Conservation (phyloP, 1,140 invertebrate genomes). For the Pseudomyrmex pallidus region DNA sequence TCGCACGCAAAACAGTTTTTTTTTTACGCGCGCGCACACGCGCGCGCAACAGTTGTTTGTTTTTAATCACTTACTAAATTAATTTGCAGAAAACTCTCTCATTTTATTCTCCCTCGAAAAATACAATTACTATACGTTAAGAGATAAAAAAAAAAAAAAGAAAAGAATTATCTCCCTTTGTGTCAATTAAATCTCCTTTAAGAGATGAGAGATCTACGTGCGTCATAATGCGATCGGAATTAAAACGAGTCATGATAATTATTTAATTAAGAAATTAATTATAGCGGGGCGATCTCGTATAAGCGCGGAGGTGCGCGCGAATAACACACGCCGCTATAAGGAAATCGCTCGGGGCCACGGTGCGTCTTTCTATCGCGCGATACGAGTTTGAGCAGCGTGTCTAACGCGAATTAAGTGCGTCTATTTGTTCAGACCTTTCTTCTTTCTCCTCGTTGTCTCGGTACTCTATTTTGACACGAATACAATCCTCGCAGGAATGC, state of each 20-base stretch:
- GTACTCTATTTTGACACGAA: slow-evolving; percentile 30
- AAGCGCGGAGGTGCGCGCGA: neutral
- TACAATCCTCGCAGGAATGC: slow-evolving; percentile 51
- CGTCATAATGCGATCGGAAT: slow-evolving; percentile 4
- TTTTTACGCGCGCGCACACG: too few species aligned
- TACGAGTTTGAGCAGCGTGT: slow-evolving; percentile 55
- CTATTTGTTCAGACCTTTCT: slow-evolving; percentile 58
- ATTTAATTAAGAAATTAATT: slow-evolving; percentile 72
- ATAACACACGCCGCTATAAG: slow-evolving; percentile 30
- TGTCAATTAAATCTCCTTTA: neutral
- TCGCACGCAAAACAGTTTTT: neutral
- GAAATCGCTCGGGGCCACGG: slow-evolving; percentile 33
- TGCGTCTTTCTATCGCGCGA: slow-evolving; percentile 31
- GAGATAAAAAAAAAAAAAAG: too few species aligned
- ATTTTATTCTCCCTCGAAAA: too few species aligned
- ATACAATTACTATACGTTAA: too few species aligned
- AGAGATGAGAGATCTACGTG: neutral
- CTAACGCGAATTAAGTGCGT: slow-evolving; percentile 65
- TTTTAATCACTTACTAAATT: neutral
- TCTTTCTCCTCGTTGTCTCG: slow-evolving; percentile 44
- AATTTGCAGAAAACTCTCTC: neutral
- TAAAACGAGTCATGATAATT: slow-evolving; percentile 37
- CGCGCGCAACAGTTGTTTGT: too few species aligned
- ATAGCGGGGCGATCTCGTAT: slow-evolving; percentile 27
- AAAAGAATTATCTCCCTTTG: neutral